Conservation (phyloP, 2,888 invertebrate genomes). For the Trachelus tabidus region DNA sequence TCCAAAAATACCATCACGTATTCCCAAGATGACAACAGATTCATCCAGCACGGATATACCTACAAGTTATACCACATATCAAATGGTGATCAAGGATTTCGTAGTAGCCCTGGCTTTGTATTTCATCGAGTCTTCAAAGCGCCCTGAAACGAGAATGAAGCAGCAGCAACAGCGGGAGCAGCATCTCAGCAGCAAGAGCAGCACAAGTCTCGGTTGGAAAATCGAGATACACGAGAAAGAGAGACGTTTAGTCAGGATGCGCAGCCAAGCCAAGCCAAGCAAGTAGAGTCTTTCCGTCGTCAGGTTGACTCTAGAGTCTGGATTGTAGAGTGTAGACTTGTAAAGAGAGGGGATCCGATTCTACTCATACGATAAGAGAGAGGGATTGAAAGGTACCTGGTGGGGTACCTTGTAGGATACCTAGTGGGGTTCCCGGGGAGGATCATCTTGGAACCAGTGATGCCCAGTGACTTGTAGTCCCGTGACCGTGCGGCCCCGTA, state of each 20-base stretch:
- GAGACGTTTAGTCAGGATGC: not conserved
- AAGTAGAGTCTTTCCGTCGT: not conserved
- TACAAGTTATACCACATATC: not conserved
- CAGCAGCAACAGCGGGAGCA: not conserved
- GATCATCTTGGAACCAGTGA: not conserved
- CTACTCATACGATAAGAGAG: not conserved
- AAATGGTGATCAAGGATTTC: too few species aligned
- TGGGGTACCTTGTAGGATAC: not conserved
- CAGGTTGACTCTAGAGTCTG: not conserved
- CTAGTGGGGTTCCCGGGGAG: not conserved
- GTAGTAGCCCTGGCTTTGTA: too few species aligned
- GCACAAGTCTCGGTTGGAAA: slow-evolving; percentile 17
- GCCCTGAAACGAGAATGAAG: slow-evolving; percentile 12
- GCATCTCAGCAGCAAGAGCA: not conserved
- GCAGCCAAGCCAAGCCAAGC: not conserved
- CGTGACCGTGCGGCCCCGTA: not conserved
- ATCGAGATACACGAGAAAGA: slow-evolving; percentile 18
- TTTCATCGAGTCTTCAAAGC: not conserved
- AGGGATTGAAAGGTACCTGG: not conserved
- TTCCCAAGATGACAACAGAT: not conserved
- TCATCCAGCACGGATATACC: not conserved
- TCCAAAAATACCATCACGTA: not conserved
- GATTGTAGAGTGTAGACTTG: not conserved
- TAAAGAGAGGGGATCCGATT: not conserved
- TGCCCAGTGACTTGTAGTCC: not conserved